Percentiles rank a stretch among this genome's conserved stretches.
Evolutionary conservation across 2,797 vertebrate genomes (phyloP).

Genomic region (Crax fasciolata): DNA sequence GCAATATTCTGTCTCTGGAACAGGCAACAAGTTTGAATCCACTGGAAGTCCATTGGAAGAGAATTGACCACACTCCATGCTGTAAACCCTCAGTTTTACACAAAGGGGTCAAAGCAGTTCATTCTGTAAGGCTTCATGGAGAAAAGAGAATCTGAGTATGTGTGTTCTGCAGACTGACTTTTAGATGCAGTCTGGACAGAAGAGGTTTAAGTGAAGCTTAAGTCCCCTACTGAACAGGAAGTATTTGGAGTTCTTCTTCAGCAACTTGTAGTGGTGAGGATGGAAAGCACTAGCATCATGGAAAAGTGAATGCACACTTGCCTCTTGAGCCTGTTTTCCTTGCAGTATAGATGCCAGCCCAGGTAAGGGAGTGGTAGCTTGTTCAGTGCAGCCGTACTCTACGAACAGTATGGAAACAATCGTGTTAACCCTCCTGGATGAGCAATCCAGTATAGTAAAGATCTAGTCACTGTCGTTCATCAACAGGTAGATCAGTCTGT

Average conservation of each 20-base stretch:
- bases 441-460: background rate
- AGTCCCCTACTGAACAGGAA: background rate
- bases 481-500: background rate
- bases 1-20: background rate
- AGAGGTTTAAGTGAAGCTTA: background rate
- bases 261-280: background rate
- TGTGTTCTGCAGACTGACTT: background rate
- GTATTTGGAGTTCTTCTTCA: background rate
- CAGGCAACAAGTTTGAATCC: background rate
- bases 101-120: background rate
- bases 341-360: background rate
- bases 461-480: background rate
- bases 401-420: background rate
- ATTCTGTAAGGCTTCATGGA: background rate
- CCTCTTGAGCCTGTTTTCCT: background rate
- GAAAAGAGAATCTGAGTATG: background rate
- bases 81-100: background rate
- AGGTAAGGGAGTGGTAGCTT: background rate
- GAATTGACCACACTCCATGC: background rate
- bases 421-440: background rate
- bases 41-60: background rate
- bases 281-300: accelerated
- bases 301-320: background rate
- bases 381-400: background rate
- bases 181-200: background rate